A percentile compares a stretch with the other conserved stretches of the same genome.
Conservation (phyloP, 92 coral and sea anemone genomes). For the Anthopleura xanthogrammica region DNA sequence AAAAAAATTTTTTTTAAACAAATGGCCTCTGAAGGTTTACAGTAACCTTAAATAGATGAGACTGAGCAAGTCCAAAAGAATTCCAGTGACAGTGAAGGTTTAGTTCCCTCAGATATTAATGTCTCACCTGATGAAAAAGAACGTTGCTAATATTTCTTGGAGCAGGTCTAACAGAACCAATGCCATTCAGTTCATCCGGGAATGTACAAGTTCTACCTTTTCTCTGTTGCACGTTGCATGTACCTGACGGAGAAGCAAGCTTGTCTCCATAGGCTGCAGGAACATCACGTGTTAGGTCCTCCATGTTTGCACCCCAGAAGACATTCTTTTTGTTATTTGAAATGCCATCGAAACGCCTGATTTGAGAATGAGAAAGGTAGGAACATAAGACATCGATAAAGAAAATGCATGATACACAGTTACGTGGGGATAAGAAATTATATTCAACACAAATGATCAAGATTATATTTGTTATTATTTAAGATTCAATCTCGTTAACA, state of each 20-base stretch:
- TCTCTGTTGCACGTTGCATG: conserved; percentile 61
- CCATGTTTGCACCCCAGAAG: conserved; percentile 80
- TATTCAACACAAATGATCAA: no score
- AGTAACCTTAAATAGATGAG: neutral
- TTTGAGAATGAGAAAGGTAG: neutral
- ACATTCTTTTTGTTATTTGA: conserved; percentile 75
- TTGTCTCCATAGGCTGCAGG: conserved; percentile 81
- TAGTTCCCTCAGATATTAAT: neutral
- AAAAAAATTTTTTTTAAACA: no score
- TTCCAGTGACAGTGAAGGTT: neutral
- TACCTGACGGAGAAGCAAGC: conserved; percentile 76
- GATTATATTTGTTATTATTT: no score
- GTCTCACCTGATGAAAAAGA: conserved; percentile 74
- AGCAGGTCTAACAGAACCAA: conserved; percentile 81
- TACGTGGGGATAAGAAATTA: no score
- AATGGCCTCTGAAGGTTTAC: no score
- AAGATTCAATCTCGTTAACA: no score
- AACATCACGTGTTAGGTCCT: conserved; percentile 71
- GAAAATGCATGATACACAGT: no score
- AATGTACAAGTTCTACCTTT: conserved; percentile 47
- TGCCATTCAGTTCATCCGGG: conserved; percentile 66
- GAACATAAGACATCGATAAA: no score
- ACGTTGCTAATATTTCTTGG: conserved; percentile 84
- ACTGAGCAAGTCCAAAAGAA: neutral
- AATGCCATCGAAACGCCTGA: conserved; percentile 83